Conservation (phyloP, 2,888 invertebrate species). For the Himalopsyche tibetana region DNA sequence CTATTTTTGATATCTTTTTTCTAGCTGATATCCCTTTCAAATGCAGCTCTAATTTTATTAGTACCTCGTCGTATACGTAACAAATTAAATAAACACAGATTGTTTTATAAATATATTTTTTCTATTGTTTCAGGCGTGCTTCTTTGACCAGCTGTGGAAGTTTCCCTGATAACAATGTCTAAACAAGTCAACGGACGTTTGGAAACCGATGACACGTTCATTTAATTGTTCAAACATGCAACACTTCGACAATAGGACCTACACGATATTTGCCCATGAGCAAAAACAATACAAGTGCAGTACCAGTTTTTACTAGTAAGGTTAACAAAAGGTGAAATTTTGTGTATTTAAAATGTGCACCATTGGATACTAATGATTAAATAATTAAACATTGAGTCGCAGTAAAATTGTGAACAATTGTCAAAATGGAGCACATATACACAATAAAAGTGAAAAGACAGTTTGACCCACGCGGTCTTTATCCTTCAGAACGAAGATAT, state of each 20-base stretch:
- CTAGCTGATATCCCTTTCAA: too few species aligned
- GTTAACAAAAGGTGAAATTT: not conserved
- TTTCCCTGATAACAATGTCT: not conserved
- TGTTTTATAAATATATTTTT: not conserved
- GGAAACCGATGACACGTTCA: constrained; percentile 9
- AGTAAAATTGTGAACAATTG: too few species aligned
- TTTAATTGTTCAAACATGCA: not conserved
- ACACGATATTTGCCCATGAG: not conserved
- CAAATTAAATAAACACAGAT: too few species aligned
- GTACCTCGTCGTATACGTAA: too few species aligned
- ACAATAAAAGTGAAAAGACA: constrained; percentile 82
- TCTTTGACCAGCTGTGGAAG: not conserved
- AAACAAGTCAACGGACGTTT: not conserved
- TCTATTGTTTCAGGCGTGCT: not conserved
- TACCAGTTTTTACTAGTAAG: not conserved
- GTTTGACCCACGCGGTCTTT: constrained; percentile 78
- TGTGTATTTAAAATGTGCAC: not conserved
- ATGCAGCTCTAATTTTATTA: too few species aligned
- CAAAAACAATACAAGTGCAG: not conserved
- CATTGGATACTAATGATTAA: not conserved
- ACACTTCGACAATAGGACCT: not conserved
- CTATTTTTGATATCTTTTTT: too few species aligned
- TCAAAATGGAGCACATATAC: constrained; percentile 81
- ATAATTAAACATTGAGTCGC: not conserved
- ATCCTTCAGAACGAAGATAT: constrained; percentile 82